phyloP scores from a whole-genome alignment of 53 echinoderm and acorn worm species.

The Antedon mediterranea region DNA sequence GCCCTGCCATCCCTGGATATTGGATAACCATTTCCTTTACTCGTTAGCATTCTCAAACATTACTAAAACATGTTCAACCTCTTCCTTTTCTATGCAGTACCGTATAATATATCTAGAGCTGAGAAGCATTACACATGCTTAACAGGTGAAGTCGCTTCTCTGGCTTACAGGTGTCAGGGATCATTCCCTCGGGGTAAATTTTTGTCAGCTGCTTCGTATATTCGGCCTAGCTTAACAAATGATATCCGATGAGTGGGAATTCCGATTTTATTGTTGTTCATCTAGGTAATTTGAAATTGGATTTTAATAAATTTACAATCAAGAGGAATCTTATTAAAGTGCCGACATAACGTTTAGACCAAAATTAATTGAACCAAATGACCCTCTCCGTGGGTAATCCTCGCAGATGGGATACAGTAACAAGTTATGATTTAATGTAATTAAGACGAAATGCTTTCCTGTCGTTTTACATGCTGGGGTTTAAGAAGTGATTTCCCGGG shows the following conservation, averaged over 20 bases:
- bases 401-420: background rate
- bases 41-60: too few relatives aligned
- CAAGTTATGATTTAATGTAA: background rate
- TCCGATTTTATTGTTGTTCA: background rate
- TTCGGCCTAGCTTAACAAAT: background rate
- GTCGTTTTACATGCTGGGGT: background rate
- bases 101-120: too few relatives aligned
- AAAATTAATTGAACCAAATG: background rate
- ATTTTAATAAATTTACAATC: background rate
- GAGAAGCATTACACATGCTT: too few relatives aligned
- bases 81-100: too few relatives aligned
- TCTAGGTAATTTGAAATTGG: background rate
- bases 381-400: background rate
- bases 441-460: background rate
- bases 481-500: background rate
- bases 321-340: background rate
- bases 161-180: background rate
- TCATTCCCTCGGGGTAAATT: background rate
- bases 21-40: too few relatives aligned
- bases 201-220: background rate
- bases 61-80: too few relatives aligned
- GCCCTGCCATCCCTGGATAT: too few relatives aligned
- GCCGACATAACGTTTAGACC: background rate
- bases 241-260: background rate
- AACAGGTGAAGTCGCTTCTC: background rate